Base-by-base conservation (phyloP, 2,113 vertebrate genomes). In the Zosterops borbonicus region DNA sequence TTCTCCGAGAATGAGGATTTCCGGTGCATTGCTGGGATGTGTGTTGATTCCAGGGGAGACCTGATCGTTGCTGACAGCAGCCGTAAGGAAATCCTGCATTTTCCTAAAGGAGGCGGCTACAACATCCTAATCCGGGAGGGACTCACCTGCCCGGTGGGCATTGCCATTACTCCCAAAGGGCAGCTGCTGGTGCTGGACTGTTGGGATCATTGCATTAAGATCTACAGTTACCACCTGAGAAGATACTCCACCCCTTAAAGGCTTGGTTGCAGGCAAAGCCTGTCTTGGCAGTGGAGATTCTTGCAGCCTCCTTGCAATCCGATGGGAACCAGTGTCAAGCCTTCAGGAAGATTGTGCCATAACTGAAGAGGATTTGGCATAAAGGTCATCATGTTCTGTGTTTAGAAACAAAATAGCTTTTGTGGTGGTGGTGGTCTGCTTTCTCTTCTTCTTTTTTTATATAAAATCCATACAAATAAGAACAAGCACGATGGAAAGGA, bases 1-100 rank as follows among this genome's bases (percentile, higher is more conserved):
- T 99, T 99, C 96, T 99, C 99, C 0, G 99, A 99, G 94, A 98
- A 98, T 0, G 99, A 99, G 97, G 99, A 99, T 96, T 99, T 99
- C 98, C 98, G 99, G 63, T 99, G 99, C 94, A 99, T 99, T n/a
- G 99, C 99, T 1, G 99, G 99, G 86, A 99, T 99, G 99, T 99
- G 99, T 8, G 99, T 99, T 12, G 99, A 99, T 44, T 94, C 98
- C 55, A 98, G 98, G 16, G 99, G 99, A 12, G 99, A 99, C 76
- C 98, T 99, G 95, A 98, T 99, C 5, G 99, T 99, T 44, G 99
- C 99, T 0, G 99, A 99, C 82, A 99, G 99, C 29, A 99, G 99
- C 18, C 98, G 99, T 28, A 99, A 98, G 89, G 99, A 99, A 96
- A 99, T 99, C 75, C 97, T 99, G 70, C 99, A 99, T 96, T 99